Percentiles rank a stretch among this genome's conserved stretches.
These are phyloP conservation scores for Atta colombica DNA, from an alignment of 1,140 invertebrate species.

Conservation along the genomic window DNA sequence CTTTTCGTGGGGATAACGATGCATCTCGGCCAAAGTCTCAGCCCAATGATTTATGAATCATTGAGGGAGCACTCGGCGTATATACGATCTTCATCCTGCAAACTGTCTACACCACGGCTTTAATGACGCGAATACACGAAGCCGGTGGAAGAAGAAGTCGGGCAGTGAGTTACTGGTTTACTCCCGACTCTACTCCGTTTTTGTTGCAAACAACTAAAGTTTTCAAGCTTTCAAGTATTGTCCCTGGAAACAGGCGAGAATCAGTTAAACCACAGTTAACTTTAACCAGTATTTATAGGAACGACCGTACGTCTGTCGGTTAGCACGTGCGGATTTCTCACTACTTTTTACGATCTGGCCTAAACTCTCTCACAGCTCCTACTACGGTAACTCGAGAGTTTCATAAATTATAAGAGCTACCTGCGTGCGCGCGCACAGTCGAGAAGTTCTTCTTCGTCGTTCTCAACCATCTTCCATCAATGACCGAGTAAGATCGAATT, in stretches of 20 bases:
- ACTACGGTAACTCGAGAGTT: conserved; percentile 28
- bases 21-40: conserved; percentile 8
- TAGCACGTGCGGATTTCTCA: conserved; percentile 53
- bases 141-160: conserved; percentile 5
- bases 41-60: conserved; percentile 57
- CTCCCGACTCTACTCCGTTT: background rate
- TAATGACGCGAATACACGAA: conserved; percentile 47
- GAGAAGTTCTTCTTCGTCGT: background rate
- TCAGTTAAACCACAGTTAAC: conserved; percentile 53
- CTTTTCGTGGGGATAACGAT: conserved; percentile 45
- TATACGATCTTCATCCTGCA: conserved; percentile 29
- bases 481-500: conserved; percentile 48
- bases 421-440: too few species aligned
- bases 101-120: background rate
- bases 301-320: conserved; percentile 47
- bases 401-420: conserved; percentile 50
- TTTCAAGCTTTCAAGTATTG: conserved; percentile 41
- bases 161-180: conserved; percentile 17
- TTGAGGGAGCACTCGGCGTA: conserved; percentile 22
- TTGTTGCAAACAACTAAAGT: conserved; percentile 19
- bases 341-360: conserved; percentile 46
- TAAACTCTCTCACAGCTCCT: conserved; percentile 1
- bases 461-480: conserved; percentile 33
- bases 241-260: conserved; percentile 2
- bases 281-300: conserved; percentile 55